Base-by-base conservation (phyloP, 1,140 invertebrate genomes). In the Meloidogyne chitwoodi region DNA sequence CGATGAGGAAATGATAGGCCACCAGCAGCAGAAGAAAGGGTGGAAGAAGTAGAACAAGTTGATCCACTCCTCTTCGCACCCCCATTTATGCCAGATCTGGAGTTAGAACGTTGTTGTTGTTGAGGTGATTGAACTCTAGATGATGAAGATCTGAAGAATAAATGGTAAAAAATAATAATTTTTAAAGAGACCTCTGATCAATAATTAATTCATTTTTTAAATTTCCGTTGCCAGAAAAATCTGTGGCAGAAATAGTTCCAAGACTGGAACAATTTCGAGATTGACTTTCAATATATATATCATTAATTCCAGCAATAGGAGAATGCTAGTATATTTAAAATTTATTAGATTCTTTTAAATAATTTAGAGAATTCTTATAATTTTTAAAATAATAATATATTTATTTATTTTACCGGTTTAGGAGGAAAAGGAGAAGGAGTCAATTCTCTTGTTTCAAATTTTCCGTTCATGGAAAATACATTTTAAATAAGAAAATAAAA, bases 21-120 rank as follows among this genome's bases (percentile, higher is more conserved):
- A 31, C 44, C 71, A 63, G 19, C 16, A 34, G 14, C 6, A 34
- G 71, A 64, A 27, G 68, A 29, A 44, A 70, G 19, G 68, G 68
- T 27, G 24, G 71, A 73, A 22, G 71, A 73, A 10, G 71, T 63
- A 22, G 71, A 73, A 22, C 71, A 73, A 22, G 71, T 73, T 19
- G 71, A 73, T 38, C 71, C 69, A 31, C 69, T 73, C 3, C 71
- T 41, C 22, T 73, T 73, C 8, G 71, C 5, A n/a, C 48, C 48
- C n/a, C 48, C 48, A 56, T 56, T 48, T 19, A 48, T 19, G 1
- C 44, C 44, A 19, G 44, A 48, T 48, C 16, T 48, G 2, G 44
- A 48, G n/a, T 56, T 56, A n/a, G 48, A 56, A 56, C 48, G 48
- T 56, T 56, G 48, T 56, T 38, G 6, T 38, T 56, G 48, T 56